A percentile compares a stretch with the other conserved stretches of the same genome.
Conservation (phyloP, 2,888 invertebrate genomes). For the Tenthredo distinguenda region DNA sequence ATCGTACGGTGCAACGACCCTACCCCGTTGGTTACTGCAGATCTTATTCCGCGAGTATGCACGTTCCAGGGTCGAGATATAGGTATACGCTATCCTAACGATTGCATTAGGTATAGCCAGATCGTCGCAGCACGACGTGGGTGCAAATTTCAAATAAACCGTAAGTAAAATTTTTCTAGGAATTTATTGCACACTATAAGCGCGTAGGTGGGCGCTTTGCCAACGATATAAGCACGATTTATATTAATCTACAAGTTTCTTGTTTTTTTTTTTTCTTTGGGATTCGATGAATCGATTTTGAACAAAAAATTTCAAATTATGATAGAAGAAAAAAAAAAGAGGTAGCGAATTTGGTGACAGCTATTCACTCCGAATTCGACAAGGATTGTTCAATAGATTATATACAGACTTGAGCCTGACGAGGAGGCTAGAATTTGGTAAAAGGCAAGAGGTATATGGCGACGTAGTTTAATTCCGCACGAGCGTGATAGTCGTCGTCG, state of each 20-base stretch:
- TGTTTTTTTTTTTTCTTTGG: not conserved
- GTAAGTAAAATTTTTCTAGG: not conserved
- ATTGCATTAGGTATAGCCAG: not conserved
- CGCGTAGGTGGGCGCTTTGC: not conserved
- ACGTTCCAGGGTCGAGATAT: slow-evolving; percentile 1
- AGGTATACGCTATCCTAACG: not conserved
- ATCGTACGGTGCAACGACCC: slow-evolving; percentile 11
- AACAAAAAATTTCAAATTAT: not conserved
- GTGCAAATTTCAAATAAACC: slow-evolving; percentile 40
- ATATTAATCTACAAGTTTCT: not conserved
- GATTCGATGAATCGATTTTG: no score
- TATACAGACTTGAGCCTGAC: not conserved
- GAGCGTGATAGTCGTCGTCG: not conserved
- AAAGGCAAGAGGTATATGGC: not conserved
- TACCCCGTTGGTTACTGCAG: not conserved
- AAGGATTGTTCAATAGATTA: no score
- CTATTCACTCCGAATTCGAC: no score
- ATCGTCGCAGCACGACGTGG: not conserved
- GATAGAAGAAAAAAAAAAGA: no score
- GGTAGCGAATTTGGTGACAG: no score
- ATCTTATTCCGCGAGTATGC: slow-evolving; percentile 23
- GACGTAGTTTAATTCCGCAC: slow-evolving; percentile 13
- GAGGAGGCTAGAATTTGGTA: not conserved
- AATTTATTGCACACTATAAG: not conserved
- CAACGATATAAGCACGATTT: no score